Evolutionary conservation across 2,888 invertebrate genomes (phyloP).

Genomic region (Pterostichus madidus): DNA sequence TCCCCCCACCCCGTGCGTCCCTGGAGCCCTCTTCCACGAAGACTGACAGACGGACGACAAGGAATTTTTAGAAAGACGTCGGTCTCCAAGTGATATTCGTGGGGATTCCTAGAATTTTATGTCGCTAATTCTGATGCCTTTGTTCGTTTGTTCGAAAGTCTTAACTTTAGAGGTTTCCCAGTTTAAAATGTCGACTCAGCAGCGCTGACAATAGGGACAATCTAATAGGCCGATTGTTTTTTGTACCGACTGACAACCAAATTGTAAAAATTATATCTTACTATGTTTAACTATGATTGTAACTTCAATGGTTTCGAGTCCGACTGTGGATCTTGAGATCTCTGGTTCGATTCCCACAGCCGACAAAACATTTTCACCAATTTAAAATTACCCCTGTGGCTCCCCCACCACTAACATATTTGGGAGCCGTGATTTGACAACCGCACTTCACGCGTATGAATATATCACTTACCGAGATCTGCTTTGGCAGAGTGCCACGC

Average conservation of each 20-base stretch:
- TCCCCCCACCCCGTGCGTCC: background rate
- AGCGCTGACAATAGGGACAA: background rate
- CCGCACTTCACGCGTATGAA: no score
- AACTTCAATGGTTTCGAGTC: no score
- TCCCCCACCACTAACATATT: no score
- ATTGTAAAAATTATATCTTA: background rate
- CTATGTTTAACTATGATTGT: no score
- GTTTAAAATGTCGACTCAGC: constrained; percentile 11
- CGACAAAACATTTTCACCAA: no score
- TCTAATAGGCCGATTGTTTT: background rate
- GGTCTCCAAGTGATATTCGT: background rate
- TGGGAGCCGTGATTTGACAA: no score
- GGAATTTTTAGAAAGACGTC: constrained; percentile 46
- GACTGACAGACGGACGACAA: constrained; percentile 23
- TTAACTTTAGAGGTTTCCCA: constrained; percentile 21
- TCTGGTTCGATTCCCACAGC: no score
- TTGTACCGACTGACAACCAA: background rate
- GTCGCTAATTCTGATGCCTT: constrained; percentile 34
- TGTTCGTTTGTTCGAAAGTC: background rate
- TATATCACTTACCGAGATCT: no score
- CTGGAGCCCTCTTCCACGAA: constrained; percentile 5
- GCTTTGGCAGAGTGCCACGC: no score
- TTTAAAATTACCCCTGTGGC: no score
- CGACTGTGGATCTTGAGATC: no score
- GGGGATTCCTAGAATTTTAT: constrained; percentile 23